phyloP scores from a whole-genome alignment of 1,140 invertebrate species.

The Araneus ventricosus region DNA sequence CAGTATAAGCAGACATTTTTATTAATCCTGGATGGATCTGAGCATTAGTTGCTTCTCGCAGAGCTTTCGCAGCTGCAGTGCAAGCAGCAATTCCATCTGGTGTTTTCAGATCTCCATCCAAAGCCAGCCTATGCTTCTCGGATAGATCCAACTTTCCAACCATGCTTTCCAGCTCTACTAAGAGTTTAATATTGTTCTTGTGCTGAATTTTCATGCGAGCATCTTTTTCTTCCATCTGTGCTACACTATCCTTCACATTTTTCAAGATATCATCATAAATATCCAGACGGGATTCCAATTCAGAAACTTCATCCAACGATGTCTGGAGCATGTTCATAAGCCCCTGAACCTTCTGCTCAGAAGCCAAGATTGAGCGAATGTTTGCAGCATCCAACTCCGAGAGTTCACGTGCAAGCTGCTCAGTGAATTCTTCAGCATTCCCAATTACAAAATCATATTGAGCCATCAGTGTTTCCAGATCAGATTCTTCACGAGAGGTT shows the following conservation, averaged over 20 bases:
- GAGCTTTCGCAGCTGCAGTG: conserved; percentile 88
- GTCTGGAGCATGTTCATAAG: conserved; percentile 88
- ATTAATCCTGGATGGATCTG: conserved; percentile 83
- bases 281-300: conserved; percentile 87
- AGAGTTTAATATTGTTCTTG: conserved; percentile 89
- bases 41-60: conserved; percentile 89
- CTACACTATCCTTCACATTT: conserved; percentile 91
- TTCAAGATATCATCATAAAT: conserved; percentile 88
- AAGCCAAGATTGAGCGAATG: conserved; percentile 91
- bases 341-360: conserved; percentile 89
- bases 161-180: conserved; percentile 89
- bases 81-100: conserved; percentile 88
- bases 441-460: conserved; percentile 90
- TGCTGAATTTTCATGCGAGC: conserved; percentile 91
- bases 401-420: conserved; percentile 89
- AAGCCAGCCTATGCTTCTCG: conserved; percentile 85
- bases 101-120: conserved; percentile 88
- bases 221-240: conserved; percentile 96
- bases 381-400: conserved; percentile 90
- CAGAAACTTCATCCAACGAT: conserved; percentile 88
- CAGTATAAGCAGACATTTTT: conserved; percentile 90
- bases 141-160: conserved; percentile 90
- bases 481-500: conserved; percentile 89
- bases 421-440: conserved; percentile 92
- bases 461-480: conserved; percentile 87